Conservation (phyloP, 2,888 invertebrate species). For the Harmothoe impar region DNA sequence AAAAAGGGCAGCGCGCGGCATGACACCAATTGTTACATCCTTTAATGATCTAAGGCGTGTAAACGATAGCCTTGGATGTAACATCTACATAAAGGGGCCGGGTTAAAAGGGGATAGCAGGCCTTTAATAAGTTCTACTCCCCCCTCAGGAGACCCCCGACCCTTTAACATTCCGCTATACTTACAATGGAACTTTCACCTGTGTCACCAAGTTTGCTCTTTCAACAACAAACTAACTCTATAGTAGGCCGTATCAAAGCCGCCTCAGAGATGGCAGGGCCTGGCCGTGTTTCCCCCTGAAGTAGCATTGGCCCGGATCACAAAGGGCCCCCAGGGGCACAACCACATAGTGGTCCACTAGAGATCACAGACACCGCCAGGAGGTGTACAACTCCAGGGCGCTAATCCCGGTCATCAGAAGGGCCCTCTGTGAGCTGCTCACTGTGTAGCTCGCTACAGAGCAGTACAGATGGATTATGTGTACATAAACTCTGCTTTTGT, state of each 20-base stretch:
- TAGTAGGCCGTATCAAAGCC: background rate
- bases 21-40: background rate
- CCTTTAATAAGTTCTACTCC: too few species aligned
- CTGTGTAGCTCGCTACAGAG: too few species aligned
- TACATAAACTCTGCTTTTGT: too few species aligned
- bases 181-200: too few species aligned
- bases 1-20: background rate
- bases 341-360: conserved; percentile 1
- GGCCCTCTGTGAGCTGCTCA: too few species aligned
- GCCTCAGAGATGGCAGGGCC: background rate
- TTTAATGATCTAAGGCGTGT: background rate
- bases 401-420: background rate
- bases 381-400: background rate
- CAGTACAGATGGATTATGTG: too few species aligned
- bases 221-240: background rate
- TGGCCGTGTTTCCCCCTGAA: background rate
- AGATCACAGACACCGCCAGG: background rate
- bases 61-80: background rate
- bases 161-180: too few species aligned
- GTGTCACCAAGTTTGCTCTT: too few species aligned
- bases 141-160: too few species aligned
- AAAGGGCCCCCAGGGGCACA: background rate
- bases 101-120: too few species aligned
- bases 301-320: background rate
- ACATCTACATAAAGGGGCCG: too few species aligned